phyloP scores from a whole-genome alignment of 2,888 invertebrate species.

The Mechanitis messenoides region DNA sequence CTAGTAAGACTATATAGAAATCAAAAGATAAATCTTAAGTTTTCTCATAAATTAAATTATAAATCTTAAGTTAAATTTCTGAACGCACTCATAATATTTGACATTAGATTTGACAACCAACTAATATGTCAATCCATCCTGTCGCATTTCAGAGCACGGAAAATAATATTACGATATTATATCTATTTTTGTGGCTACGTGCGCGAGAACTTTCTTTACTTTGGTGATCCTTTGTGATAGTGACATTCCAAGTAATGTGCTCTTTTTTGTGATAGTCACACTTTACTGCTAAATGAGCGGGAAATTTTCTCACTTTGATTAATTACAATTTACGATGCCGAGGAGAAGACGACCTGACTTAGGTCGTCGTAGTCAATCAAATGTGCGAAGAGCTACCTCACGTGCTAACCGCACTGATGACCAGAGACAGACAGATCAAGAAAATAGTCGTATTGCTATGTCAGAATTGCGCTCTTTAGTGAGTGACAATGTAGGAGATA shows the following conservation, averaged over 20 bases:
- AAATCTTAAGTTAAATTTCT: conserved; percentile 18
- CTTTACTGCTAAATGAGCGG: conserved; percentile 20
- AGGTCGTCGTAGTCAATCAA: conserved; percentile 37
- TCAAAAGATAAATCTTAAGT: conserved; percentile 23
- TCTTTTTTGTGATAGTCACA: conserved; percentile 27
- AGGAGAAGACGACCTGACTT: conserved; percentile 36
- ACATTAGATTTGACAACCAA: conserved; percentile 29
- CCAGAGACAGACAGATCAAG: conserved; percentile 31
- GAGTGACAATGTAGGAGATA: conserved; percentile 29
- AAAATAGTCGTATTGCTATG: conserved; percentile 31
- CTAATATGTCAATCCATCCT: conserved; percentile 26
- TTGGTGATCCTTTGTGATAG: conserved; percentile 22
- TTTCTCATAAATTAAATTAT: conserved; percentile 23
- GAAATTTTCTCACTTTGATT: conserved; percentile 26
- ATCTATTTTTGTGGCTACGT: conserved; percentile 20
- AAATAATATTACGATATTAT: conserved; percentile 18
- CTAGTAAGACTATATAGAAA: conserved; percentile 6
- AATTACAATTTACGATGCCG: conserved; percentile 31
- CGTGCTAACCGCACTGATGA: conserved; percentile 38
- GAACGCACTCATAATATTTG: conserved; percentile 27
- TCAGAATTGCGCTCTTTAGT: conserved; percentile 29
- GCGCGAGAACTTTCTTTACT: conserved; percentile 28
- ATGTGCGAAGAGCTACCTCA: conserved; percentile 38
- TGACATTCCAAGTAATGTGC: conserved; percentile 25
- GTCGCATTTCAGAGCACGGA: conserved; percentile 22